Conservation (phyloP, 2,888 invertebrate species). For the Loripinus fragilis region DNA sequence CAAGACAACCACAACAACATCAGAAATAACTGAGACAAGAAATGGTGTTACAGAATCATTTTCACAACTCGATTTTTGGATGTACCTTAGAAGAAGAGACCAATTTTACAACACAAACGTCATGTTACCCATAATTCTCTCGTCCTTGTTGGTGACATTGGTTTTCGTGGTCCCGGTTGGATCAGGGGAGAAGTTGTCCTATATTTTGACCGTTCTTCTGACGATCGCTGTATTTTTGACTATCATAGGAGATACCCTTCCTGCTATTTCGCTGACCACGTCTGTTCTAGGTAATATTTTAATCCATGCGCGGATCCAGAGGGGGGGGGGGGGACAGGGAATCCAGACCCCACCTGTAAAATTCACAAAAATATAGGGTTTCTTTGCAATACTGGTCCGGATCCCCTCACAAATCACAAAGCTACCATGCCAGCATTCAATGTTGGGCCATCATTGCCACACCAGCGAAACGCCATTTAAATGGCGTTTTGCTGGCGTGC, state of each 20-base stretch:
- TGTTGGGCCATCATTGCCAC: no score
- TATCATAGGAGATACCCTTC: slow-evolving; percentile 47
- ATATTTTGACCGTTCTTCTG: slow-evolving; percentile 53
- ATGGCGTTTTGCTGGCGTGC: no score
- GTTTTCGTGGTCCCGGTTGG: slow-evolving; percentile 52
- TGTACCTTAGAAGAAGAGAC: slow-evolving; percentile 41
- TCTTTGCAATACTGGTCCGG: no score
- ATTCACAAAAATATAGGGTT: no score
- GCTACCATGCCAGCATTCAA: no score
- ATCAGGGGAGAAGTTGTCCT: slow-evolving; percentile 57
- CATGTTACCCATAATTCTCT: slow-evolving; percentile 60
- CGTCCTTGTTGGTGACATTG: slow-evolving; percentile 53
- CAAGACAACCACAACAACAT: slow-evolving; percentile 8
- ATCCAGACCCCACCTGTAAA: no score
- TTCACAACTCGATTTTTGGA: slow-evolving; percentile 39
- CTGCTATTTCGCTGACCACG: slow-evolving; percentile 20
- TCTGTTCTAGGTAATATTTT: not conserved
- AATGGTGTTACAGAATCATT: slow-evolving; percentile 21
- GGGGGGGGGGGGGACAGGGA: no score
- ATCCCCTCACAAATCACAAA: no score
- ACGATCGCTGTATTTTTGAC: slow-evolving; percentile 58
- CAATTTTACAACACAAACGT: slow-evolving; percentile 62
- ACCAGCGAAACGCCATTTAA: no score
- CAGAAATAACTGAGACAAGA: slow-evolving; percentile 26
- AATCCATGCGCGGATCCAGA: no score